Percentiles rank a stretch among this genome's conserved stretches.
Evolutionary conservation across 2,113 vertebrate species (phyloP).

Genomic region (Chionomys nivalis): DNA sequence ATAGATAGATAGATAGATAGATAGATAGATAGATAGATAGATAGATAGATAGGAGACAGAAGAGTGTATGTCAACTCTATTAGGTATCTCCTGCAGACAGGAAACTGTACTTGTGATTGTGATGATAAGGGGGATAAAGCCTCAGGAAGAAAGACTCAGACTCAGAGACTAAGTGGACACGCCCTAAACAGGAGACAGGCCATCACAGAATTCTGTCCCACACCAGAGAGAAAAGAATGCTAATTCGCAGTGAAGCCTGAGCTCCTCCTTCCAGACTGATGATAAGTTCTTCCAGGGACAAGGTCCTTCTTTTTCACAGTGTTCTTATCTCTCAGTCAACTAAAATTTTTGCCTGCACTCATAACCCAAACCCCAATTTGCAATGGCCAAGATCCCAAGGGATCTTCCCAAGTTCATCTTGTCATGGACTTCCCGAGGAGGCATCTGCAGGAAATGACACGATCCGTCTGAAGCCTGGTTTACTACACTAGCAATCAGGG

Average conservation of each 20-base stretch:
- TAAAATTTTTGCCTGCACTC: background rate
- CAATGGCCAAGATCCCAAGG: background rate
- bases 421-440: background rate
- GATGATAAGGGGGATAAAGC: background rate
- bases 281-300: background rate
- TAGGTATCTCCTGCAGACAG: background rate
- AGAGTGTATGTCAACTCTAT: background rate
- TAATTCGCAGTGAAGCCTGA: background rate
- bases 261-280: background rate
- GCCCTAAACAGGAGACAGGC: background rate
- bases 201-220: background rate
- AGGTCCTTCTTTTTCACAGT: background rate
- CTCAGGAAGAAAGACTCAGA: background rate
- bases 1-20: background rate
- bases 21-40: background rate
- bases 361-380: background rate
- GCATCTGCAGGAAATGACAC: background rate
- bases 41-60: background rate
- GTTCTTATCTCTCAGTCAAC: background rate
- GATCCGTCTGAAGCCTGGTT: background rate
- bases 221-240: background rate
- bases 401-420: background rate
- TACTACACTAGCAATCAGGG: background rate
- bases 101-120: background rate
- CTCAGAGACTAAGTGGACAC: background rate